Conservation (phyloP, 1,140 invertebrate species). For the Drosophila tristis region DNA sequence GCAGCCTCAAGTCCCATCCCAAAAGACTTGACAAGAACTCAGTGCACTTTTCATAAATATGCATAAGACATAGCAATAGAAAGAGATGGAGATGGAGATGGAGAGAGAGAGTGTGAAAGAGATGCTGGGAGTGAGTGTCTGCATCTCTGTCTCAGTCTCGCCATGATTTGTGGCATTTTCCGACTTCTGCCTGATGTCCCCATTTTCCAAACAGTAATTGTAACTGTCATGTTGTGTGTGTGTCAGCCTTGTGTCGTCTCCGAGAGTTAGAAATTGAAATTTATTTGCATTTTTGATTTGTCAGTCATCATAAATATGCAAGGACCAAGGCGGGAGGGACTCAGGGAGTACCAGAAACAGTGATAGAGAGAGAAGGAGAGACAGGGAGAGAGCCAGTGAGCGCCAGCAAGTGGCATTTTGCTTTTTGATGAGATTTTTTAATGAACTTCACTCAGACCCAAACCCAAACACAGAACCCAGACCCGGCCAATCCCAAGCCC, state of each 20-base stretch:
- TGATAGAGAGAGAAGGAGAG: neutral
- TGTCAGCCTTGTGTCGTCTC: slow-evolving; percentile 49
- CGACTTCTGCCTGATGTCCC: slow-evolving; percentile 55
- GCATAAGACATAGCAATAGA: slow-evolving; percentile 39
- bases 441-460: slow-evolving; percentile 46
- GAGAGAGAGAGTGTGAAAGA: neutral
- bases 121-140: slow-evolving; percentile 2
- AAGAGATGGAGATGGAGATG: slow-evolving; percentile 6
- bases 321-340: slow-evolving; percentile 24
- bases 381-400: slow-evolving; percentile 8
- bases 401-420: slow-evolving; percentile 45
- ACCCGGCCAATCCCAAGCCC: slow-evolving; percentile 6
- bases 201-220: slow-evolving; percentile 65
- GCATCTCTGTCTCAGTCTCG: slow-evolving; percentile 24
- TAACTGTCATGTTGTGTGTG: slow-evolving; percentile 76
- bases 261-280: slow-evolving; percentile 78
- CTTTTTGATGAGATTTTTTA: slow-evolving; percentile 71
- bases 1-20: slow-evolving; percentile 16
- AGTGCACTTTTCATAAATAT: slow-evolving; percentile 80
- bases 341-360: neutral
- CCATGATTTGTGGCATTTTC: slow-evolving; percentile 71
- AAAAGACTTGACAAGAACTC: slow-evolving; percentile 56
- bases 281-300: slow-evolving; percentile 82
- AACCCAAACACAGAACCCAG: neutral
- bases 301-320: slow-evolving; percentile 77